These are phyloP conservation scores for Agelastica alni DNA, from an alignment of 2,888 invertebrate species.

Conservation along the genomic window DNA sequence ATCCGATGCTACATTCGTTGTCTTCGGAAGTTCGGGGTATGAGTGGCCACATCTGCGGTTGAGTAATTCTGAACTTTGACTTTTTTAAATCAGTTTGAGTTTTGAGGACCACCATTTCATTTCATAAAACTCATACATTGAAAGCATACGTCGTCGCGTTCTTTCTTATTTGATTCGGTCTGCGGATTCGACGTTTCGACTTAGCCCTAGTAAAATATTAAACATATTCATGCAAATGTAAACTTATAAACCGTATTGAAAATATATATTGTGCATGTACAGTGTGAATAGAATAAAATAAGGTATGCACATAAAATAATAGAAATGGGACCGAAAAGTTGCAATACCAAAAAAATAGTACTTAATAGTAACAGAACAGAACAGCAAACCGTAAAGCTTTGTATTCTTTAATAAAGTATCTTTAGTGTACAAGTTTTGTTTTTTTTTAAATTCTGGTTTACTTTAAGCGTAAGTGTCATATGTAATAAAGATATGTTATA, in stretches of 20 bases:
- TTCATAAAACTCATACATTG: conserved; percentile 24
- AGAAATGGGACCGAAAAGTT: too few relatives aligned
- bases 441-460: too few relatives aligned
- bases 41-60: conserved; percentile 48
- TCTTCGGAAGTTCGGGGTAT: conserved; percentile 41
- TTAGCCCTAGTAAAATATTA: neutral
- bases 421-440: too few relatives aligned
- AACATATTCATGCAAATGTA: neutral
- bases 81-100: conserved; percentile 49
- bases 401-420: too few relatives aligned
- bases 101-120: conserved; percentile 33
- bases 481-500: too few relatives aligned
- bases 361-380: too few relatives aligned
- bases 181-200: neutral
- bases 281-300: too few relatives aligned
- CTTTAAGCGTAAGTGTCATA: too few relatives aligned
- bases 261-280: too few relatives aligned
- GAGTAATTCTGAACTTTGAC: conserved; percentile 50
- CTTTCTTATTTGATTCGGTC: conserved; percentile 11
- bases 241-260: neutral
- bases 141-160: conserved; percentile 14
- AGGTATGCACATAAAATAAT: too few relatives aligned
- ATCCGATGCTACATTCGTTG: conserved; percentile 42
- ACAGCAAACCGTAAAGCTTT: too few relatives aligned
- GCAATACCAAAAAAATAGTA: too few relatives aligned